phyloP scores from a whole-genome alignment of 2,888 invertebrate species.

The Rutpela maculata region DNA sequence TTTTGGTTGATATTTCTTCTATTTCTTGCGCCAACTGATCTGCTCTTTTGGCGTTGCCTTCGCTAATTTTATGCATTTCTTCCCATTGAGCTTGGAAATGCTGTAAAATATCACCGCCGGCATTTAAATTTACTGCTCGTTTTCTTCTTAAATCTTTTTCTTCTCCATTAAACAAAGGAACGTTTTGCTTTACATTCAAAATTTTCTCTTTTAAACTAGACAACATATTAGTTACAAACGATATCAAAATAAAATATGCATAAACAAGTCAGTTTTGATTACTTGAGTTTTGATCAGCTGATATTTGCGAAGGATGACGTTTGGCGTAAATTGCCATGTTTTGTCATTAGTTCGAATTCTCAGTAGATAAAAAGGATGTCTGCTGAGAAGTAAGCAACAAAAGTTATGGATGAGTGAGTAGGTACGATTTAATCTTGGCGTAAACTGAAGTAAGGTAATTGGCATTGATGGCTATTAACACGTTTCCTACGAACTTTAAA shows the following conservation, averaged over 20 bases:
- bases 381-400: background rate
- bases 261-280: background rate
- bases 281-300: constrained; percentile 1
- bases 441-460: too few relatives aligned
- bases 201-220: constrained; percentile 64
- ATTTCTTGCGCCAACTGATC: constrained; percentile 76
- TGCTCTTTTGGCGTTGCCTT: constrained; percentile 81
- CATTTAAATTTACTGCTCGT: constrained; percentile 75
- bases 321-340: background rate
- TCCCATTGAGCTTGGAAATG: constrained; percentile 85
- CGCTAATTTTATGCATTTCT: constrained; percentile 81
- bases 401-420: too few relatives aligned
- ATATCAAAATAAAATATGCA: constrained; percentile 11
- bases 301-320: background rate
- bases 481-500: too few relatives aligned
- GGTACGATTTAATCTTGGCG: too few relatives aligned
- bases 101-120: constrained; percentile 82
- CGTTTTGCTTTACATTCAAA: constrained; percentile 62
- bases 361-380: background rate
- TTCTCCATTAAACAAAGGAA: constrained; percentile 60
- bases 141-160: constrained; percentile 46
- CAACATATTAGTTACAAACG: constrained; percentile 57
- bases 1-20: constrained; percentile 67
- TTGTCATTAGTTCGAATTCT: constrained; percentile 5
- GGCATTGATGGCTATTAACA: too few relatives aligned